phyloP scores from a whole-genome alignment of 2,888 invertebrate species.

The Psococerastis gibbosa region DNA sequence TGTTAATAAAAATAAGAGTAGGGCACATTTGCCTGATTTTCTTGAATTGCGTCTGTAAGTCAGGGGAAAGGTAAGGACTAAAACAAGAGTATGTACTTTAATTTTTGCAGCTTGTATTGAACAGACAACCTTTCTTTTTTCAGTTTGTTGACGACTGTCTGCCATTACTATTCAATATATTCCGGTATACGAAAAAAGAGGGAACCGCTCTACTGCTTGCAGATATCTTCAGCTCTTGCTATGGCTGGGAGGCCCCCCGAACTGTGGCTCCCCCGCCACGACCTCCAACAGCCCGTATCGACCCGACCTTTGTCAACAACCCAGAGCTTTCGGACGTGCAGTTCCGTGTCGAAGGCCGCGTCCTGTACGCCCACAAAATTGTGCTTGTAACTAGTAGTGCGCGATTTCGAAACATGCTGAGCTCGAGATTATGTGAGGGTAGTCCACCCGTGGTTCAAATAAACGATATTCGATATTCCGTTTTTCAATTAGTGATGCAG shows the following conservation, averaged over 20 bases:
- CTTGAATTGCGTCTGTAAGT: too few relatives aligned
- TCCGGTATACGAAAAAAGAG: slow-evolving; percentile 80
- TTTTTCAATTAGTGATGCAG: slow-evolving; percentile 69
- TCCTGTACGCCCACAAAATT: slow-evolving; percentile 88
- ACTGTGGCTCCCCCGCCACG: slow-evolving; percentile 47
- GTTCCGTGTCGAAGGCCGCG: slow-evolving; percentile 73
- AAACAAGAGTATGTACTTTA: too few relatives aligned
- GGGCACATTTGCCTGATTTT: too few relatives aligned
- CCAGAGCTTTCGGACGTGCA: slow-evolving; percentile 83
- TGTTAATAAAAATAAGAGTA: too few relatives aligned
- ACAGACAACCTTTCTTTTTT: too few relatives aligned
- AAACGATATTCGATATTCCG: slow-evolving; percentile 46
- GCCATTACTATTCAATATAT: slow-evolving; percentile 73
- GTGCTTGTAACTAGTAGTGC: slow-evolving; percentile 81
- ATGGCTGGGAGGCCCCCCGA: slow-evolving; percentile 70
- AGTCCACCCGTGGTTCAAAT: slow-evolving; percentile 74
- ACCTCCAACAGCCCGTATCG: slow-evolving; percentile 53
- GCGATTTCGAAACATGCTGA: slow-evolving; percentile 67
- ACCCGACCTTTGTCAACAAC: slow-evolving; percentile 86
- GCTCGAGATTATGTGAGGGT: slow-evolving; percentile 50
- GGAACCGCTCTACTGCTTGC: slow-evolving; percentile 70
- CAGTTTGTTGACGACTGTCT: slow-evolving; percentile 82
- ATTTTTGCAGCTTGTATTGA: too few relatives aligned
- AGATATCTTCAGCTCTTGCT: slow-evolving; percentile 77
- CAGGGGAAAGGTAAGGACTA: too few relatives aligned